phyloP scores from a whole-genome alignment of 2,797 vertebrate species.

The Acomys russatus region DNA sequence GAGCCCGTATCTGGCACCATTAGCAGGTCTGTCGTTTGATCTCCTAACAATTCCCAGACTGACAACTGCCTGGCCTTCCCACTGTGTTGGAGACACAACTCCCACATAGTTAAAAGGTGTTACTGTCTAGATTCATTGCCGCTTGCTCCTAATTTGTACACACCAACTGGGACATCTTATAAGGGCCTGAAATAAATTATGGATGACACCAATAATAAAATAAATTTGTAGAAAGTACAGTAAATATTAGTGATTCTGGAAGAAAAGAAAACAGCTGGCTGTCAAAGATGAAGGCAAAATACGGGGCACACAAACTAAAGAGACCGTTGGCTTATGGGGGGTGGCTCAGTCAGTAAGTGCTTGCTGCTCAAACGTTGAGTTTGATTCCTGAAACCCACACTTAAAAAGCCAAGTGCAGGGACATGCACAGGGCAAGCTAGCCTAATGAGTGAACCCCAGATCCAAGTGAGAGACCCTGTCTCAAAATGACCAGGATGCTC shows the following conservation, averaged over 20 bases:
- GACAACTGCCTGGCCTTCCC: neutral
- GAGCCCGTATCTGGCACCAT: neutral
- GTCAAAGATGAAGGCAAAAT: neutral
- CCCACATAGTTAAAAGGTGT: neutral
- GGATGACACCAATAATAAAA: neutral
- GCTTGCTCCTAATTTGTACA: neutral
- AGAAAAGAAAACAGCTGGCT: neutral
- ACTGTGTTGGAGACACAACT: neutral
- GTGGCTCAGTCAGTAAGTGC: neutral
- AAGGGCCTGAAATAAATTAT: neutral
- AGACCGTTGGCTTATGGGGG: neutral
- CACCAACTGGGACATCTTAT: neutral
- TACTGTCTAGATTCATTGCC: neutral
- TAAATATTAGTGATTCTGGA: neutral
- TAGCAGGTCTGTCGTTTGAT: neutral
- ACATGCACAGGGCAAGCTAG: neutral
- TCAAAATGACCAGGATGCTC: neutral
- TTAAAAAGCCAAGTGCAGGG: neutral
- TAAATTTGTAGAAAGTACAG: neutral
- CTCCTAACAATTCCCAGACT: no score
- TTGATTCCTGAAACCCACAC: neutral
- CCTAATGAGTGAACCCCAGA: neutral
- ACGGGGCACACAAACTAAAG: neutral
- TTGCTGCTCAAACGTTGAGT: neutral
- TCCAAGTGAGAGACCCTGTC: neutral